Conservation (phyloP, 2,888 invertebrate genomes). For the Mylabris sibirica region DNA sequence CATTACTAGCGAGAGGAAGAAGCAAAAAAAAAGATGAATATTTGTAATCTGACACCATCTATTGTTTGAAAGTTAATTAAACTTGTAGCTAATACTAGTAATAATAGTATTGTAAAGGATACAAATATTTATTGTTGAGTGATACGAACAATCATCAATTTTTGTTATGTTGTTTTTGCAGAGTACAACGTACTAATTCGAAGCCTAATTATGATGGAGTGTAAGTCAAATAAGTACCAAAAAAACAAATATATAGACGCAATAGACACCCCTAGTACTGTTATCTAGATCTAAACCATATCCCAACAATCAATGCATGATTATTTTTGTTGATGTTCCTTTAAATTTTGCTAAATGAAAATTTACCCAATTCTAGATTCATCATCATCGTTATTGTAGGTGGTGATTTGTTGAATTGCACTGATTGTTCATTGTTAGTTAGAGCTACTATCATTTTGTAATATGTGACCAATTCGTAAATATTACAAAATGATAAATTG, state of each 20-base stretch:
- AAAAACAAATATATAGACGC: not conserved
- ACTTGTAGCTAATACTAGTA: not conserved
- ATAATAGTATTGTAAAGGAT: not conserved
- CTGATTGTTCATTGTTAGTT: not conserved
- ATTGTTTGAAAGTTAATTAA: conserved; percentile 30
- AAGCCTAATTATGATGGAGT: conserved; percentile 41
- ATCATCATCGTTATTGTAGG: not conserved
- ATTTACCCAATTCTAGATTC: not conserved
- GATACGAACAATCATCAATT: not conserved
- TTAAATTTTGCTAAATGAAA: not conserved
- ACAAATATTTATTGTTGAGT: not conserved
- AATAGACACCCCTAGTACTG: not conserved
- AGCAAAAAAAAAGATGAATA: no score
- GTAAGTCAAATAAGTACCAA: conserved; percentile 35
- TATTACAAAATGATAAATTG: conserved; percentile 2
- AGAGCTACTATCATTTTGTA: not conserved
- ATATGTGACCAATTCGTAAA: not conserved
- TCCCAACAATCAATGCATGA: not conserved
- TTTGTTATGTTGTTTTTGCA: conserved; percentile 29
- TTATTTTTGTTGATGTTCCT: conserved; percentile 11
- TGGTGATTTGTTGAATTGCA: not conserved
- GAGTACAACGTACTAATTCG: conserved; percentile 36
- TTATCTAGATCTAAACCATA: not conserved
- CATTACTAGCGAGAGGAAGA: no score
- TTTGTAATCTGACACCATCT: no score